These are phyloP conservation scores for Urocynchramus pylzowi DNA, from an alignment of 2,113 vertebrate genomes.

Conservation along the genomic window DNA sequence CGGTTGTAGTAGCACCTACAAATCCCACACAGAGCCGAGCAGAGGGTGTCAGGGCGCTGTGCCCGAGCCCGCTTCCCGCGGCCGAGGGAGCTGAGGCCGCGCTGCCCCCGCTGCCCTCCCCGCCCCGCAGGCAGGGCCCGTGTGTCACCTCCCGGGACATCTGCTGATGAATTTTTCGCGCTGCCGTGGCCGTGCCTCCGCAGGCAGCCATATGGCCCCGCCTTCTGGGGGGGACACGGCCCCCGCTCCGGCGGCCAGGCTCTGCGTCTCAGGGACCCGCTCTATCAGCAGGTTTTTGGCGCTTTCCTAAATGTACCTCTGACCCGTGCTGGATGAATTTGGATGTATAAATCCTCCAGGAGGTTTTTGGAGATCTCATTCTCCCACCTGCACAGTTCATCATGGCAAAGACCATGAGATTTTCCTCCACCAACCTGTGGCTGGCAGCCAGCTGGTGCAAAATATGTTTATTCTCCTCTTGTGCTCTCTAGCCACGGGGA, in stretches of 20 bases:
- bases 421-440: background rate
- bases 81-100: background rate
- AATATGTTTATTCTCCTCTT: background rate
- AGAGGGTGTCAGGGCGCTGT: accelerated
- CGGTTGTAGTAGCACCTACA: background rate
- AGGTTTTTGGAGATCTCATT: background rate
- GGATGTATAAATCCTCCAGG: background rate
- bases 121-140: accelerated
- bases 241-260: background rate
- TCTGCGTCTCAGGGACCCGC: background rate
- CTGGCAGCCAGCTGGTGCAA: background rate
- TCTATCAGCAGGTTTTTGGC: background rate
- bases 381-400: background rate
- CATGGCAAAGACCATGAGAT: background rate
- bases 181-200: background rate
- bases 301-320: background rate
- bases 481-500: background rate
- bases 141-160: background rate
- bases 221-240: background rate
- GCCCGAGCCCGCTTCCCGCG: accelerated
- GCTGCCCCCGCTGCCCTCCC: background rate
- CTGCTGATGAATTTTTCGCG: background rate
- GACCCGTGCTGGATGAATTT: background rate
- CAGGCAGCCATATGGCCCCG: conserved; percentile 9
- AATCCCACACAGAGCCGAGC: background rate